Conservation (phyloP, 2,113 vertebrate species). For the Bubo bubo region DNA sequence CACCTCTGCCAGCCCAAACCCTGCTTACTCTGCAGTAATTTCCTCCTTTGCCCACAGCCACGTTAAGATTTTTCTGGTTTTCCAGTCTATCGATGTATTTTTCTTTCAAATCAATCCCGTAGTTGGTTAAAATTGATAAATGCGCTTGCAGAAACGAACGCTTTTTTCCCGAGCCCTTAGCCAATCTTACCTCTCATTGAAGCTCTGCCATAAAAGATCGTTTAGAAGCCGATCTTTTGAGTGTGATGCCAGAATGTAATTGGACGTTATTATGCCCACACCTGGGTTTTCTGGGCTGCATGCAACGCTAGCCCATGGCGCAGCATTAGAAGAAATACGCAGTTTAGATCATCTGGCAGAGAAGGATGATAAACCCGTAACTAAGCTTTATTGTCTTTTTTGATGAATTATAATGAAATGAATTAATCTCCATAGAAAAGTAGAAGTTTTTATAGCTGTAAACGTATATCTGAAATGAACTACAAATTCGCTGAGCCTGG, state of each 20-base stretch:
- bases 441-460: not conserved
- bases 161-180: not conserved
- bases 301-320: not conserved
- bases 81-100: not conserved
- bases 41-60: not conserved
- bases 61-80: not conserved
- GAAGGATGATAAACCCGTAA: not conserved
- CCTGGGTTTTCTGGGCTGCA: not conserved
- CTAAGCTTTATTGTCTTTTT: not conserved
- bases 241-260: not conserved
- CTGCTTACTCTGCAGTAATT: not conserved
- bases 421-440: not conserved
- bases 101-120: not conserved
- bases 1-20: not conserved
- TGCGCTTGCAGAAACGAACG: rapidly evolving
- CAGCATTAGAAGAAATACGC: rapidly evolving
- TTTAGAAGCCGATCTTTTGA: not conserved
- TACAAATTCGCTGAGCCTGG: not conserved
- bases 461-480: not conserved
- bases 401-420: not conserved
- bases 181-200: not conserved
- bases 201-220: not conserved
- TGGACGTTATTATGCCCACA: not conserved
- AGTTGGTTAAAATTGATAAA: not conserved
- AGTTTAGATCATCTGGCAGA: not conserved